Conservation (phyloP, 2,888 invertebrate species). For the Cacoxenus indagator region DNA sequence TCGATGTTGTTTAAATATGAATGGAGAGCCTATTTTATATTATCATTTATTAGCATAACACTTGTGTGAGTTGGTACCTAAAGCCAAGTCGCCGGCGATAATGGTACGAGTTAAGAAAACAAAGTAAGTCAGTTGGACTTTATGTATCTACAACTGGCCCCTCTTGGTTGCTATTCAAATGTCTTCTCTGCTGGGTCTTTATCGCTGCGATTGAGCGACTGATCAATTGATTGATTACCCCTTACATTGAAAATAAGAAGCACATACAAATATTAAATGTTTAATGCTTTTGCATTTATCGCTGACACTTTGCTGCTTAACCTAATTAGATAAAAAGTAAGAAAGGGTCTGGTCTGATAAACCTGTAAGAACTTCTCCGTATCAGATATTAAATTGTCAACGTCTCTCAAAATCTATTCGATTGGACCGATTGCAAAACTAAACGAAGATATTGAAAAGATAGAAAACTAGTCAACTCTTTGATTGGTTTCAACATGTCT, state of each 20-base stretch:
- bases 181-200: not conserved
- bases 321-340: constrained; percentile 61
- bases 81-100: not conserved
- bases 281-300: constrained; percentile 36
- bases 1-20: not conserved
- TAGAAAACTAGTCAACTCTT: not conserved
- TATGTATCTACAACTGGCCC: not conserved
- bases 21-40: constrained; percentile 10
- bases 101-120: not conserved
- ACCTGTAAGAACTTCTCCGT: constrained; percentile 2
- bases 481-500: not conserved
- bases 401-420: not conserved
- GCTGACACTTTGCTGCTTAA: constrained; percentile 50
- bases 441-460: not conserved
- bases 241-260: not conserved
- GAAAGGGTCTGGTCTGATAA: not conserved
- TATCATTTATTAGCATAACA: constrained; percentile 64
- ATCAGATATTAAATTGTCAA: not conserved
- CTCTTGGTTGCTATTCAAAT: not conserved
- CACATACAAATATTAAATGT: constrained; percentile 52
- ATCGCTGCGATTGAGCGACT: not conserved
- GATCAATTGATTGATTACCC: constrained; percentile 15
- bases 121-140: not conserved
- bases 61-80: constrained; percentile 43
- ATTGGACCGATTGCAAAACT: too few relatives aligned